Conservation (phyloP, 2,888 invertebrate genomes). For the Apotomis turbidana region DNA sequence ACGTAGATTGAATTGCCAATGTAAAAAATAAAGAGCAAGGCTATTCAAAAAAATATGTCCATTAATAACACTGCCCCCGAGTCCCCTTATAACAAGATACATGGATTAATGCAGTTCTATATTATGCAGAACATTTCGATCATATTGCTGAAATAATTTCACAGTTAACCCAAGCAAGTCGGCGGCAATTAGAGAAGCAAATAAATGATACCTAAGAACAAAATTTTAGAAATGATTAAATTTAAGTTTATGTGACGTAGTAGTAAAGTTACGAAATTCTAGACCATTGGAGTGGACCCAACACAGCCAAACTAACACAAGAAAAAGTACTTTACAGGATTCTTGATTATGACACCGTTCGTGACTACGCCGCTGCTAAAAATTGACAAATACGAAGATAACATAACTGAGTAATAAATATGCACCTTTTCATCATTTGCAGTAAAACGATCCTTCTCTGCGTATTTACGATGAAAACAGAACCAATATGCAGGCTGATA, state of each 20-base stretch:
- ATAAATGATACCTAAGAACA: background rate
- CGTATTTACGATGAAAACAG: conserved; percentile 7
- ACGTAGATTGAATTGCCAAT: conserved; percentile 3
- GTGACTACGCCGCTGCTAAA: background rate
- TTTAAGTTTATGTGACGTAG: background rate
- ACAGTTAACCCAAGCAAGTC: background rate
- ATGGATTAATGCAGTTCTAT: background rate
- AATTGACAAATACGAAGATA: conserved; percentile 6
- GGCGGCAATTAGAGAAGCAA: background rate
- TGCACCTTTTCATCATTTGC: conserved; percentile 8
- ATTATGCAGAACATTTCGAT: conserved; percentile 4
- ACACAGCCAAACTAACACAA: conserved; percentile 3
- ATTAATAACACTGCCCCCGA: background rate
- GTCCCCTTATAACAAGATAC: background rate
- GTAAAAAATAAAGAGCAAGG: conserved; percentile 1
- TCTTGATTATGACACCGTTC: conserved; percentile 9
- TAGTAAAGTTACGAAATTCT: background rate
- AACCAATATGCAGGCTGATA: conserved; percentile 1
- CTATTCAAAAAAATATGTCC: background rate
- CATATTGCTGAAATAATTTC: background rate
- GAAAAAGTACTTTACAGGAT: conserved; percentile 9
- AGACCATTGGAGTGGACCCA: conserved; percentile 11
- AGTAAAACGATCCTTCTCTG: conserved; percentile 3
- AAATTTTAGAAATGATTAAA: background rate
- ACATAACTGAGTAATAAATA: conserved; percentile 7